Evolutionary conservation across 2,797 vertebrate species (phyloP).

Genomic region (Emys orbicularis): DNA sequence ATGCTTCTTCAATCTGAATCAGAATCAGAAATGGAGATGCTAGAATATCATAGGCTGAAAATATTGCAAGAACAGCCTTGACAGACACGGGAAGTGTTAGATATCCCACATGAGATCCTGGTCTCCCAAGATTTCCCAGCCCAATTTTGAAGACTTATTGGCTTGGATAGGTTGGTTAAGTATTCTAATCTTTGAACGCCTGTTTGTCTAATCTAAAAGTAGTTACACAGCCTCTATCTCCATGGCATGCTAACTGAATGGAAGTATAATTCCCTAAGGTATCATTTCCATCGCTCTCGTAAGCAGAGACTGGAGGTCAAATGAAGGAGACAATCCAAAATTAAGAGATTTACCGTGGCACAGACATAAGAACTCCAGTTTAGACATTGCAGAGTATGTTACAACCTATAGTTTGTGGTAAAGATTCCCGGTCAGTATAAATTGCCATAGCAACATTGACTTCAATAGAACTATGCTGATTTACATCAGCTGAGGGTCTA

Average conservation of each 20-base stretch:
- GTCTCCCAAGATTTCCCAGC: background rate
- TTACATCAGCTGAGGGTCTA: background rate
- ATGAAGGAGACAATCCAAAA: background rate
- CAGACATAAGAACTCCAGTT: background rate
- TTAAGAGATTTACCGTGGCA: background rate
- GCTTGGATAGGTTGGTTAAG: background rate
- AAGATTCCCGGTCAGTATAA: background rate
- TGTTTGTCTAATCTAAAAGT: background rate
- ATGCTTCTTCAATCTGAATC: background rate
- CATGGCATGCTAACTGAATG: background rate
- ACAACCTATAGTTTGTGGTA: background rate
- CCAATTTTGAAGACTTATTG: background rate
- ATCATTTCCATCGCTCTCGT: background rate
- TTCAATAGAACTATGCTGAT: background rate
- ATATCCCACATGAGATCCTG: background rate
- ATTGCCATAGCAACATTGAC: background rate
- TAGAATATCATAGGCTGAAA: background rate
- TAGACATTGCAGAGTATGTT: background rate
- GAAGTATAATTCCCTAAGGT: background rate
- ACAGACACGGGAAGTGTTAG: background rate
- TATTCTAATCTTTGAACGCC: background rate
- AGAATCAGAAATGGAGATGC: background rate
- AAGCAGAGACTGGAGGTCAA: background rate
- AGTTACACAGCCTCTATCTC: background rate
- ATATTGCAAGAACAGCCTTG: background rate